Evolutionary conservation across 2,797 vertebrate species (phyloP), one percentile per base, ranked within the genome.

Genomic region (Mus spretus): DNA sequence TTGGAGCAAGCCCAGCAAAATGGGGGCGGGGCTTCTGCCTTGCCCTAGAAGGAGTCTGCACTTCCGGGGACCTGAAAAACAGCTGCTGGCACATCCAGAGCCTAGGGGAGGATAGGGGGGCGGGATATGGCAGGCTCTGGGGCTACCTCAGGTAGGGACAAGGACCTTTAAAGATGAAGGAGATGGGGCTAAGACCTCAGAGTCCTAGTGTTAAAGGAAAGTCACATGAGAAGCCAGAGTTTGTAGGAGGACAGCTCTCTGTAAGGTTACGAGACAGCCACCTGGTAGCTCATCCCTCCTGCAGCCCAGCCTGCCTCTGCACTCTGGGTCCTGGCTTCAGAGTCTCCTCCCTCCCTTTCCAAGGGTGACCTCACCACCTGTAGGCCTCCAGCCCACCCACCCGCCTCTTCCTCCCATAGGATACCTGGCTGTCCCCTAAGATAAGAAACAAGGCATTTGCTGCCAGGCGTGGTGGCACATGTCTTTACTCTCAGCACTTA

Each of bases 331-430:
- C 61, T n/a, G 34, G 17, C 12, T 70, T 59, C 53, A 55, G 65
- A 85, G 78, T 70, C 65, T 15, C 12, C 2, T 6, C 15, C 20
- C 0, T 17, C 37, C 15, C 61, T 13, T 72, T 47, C 40, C 31
- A 0, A 0, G 1, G 65, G 19, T n/a, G 31, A 31, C 40, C 0
- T 4, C 0, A 12, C 17, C 2, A 12, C 34, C 34, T 53, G 20
- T 59, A 22, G 34, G 81, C 31, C 61, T n/a, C 93, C 26, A 57
- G 53, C 28, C 77, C n/a, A 20, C 91, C 55, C 53, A 61, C 34
- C 61, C 1, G 4, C 11, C 59, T 63, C 44, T 55, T 74, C 26
- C 26, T 19, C 4, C 20, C 2, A 0, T 11, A 9, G 0, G 55
- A 31, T 0, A 3, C 50, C 15, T 26, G n/a, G 20, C 8, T 3